Conservation (phyloP, 2,797 vertebrate genomes). For the Paguma larvata region DNA sequence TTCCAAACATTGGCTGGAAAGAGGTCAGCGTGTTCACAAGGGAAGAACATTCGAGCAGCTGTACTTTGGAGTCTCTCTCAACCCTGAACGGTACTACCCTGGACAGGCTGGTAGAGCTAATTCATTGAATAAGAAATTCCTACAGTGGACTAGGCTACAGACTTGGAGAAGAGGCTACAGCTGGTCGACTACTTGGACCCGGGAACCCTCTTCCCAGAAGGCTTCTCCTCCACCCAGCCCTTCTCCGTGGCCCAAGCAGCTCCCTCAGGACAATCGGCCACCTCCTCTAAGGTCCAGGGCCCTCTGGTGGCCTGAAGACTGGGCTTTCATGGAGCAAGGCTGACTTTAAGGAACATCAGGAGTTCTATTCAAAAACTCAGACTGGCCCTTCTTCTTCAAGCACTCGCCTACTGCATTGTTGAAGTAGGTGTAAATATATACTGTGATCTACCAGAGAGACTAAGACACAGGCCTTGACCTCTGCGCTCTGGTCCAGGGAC, state of each 20-base stretch:
- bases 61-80: not conserved
- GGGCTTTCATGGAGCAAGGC: not conserved
- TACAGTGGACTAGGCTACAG: not conserved
- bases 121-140: not conserved
- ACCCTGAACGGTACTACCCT: not conserved
- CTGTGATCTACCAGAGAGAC: not conserved
- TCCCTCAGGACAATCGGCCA: not conserved
- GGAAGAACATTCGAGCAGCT: not conserved
- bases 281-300: not conserved
- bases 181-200: not conserved
- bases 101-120: not conserved
- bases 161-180: not conserved
- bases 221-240: not conserved
- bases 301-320: not conserved
- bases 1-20: constrained; percentile 37
- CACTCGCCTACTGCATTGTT: not conserved
- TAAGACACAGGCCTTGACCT: not conserved
- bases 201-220: not conserved
- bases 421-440: not conserved
- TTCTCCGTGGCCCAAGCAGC: not conserved
- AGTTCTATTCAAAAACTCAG: not conserved
- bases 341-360: not conserved
- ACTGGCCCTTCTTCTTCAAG: not conserved
- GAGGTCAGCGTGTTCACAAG: not conserved
- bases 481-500: not conserved